These are phyloP conservation scores for Malachius bipustulatus DNA, from an alignment of 2,888 invertebrate genomes.

Conservation along the genomic window DNA sequence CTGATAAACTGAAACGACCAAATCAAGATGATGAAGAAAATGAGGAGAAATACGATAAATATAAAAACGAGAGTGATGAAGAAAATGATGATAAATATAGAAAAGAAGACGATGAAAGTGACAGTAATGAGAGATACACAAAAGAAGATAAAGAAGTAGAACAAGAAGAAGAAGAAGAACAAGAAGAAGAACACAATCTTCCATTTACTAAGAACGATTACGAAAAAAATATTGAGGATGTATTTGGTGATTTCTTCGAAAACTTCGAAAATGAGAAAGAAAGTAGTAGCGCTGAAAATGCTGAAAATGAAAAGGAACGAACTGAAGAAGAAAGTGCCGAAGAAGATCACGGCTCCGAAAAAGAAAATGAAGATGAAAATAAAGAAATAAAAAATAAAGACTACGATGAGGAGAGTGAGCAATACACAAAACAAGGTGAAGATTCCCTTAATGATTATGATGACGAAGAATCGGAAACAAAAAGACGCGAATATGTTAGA, in stretches of 20 bases:
- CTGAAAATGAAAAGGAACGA: conserved; percentile 12
- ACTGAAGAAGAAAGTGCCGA: conserved; percentile 11
- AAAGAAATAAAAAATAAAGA: conserved; percentile 4
- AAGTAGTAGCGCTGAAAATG: conserved; percentile 10
- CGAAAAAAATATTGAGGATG: conserved; percentile 11
- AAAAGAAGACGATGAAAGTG: conserved; percentile 7
- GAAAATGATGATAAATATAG: conserved; percentile 10
- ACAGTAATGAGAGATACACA: neutral
- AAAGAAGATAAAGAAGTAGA: conserved; percentile 11
- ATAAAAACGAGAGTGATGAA: conserved; percentile 9
- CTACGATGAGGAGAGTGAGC: neutral
- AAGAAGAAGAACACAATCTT: conserved; percentile 2
- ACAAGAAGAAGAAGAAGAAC: conserved; percentile 6
- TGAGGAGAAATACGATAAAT: conserved; percentile 12
- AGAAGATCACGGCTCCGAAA: conserved; percentile 12
- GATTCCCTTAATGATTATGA: conserved; percentile 12
- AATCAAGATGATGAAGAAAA: conserved; percentile 9
- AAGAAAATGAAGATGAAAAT: conserved; percentile 14
- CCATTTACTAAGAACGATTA: conserved; percentile 12
- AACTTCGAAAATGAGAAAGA: conserved; percentile 16
- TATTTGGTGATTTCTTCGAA: conserved; percentile 10
- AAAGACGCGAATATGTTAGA: neutral
- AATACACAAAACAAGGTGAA: neutral
- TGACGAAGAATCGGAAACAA: conserved; percentile 4
- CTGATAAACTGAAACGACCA: conserved; percentile 9